A percentile compares a stretch with the other conserved stretches of the same genome.
These are phyloP conservation scores for Endotricha flammealis DNA, from an alignment of 2,888 invertebrate genomes.

Conservation along the genomic window DNA sequence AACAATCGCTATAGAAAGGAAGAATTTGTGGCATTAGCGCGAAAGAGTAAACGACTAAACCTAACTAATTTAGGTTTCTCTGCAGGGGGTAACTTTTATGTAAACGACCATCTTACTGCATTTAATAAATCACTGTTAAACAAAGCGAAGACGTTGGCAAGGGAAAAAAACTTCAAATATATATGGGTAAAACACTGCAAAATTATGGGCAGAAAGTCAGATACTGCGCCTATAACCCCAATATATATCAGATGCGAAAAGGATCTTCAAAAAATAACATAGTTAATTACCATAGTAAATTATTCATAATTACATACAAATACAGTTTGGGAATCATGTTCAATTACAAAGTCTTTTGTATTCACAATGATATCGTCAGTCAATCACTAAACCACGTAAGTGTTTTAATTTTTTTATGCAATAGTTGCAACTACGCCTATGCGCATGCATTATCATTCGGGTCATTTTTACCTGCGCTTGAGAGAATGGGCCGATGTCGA, in stretches of 20 bases:
- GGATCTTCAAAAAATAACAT: not conserved
- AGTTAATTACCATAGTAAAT: too few species aligned
- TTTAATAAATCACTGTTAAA: not conserved
- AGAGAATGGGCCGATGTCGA: too few species aligned
- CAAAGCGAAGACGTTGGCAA: not conserved
- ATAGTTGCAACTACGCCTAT: too few species aligned
- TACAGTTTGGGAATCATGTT: too few species aligned
- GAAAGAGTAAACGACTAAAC: not conserved
- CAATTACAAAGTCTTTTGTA: too few species aligned
- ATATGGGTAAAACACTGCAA: not conserved
- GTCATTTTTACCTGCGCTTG: too few species aligned
- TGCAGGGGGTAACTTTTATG: not conserved
- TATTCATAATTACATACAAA: too few species aligned
- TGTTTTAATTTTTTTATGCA: too few species aligned
- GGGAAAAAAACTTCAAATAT: not conserved
- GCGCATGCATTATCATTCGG: too few species aligned
- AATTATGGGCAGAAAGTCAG: not conserved
- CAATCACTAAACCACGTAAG: too few species aligned
- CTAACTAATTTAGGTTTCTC: not conserved
- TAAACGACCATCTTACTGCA: not conserved
- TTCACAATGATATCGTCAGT: too few species aligned
- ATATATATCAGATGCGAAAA: not conserved
- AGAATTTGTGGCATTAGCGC: not conserved
- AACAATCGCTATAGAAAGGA: not conserved
- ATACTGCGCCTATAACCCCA: not conserved